phyloP scores from a whole-genome alignment of 2,888 invertebrate genomes.

The Xylota segnis region DNA sequence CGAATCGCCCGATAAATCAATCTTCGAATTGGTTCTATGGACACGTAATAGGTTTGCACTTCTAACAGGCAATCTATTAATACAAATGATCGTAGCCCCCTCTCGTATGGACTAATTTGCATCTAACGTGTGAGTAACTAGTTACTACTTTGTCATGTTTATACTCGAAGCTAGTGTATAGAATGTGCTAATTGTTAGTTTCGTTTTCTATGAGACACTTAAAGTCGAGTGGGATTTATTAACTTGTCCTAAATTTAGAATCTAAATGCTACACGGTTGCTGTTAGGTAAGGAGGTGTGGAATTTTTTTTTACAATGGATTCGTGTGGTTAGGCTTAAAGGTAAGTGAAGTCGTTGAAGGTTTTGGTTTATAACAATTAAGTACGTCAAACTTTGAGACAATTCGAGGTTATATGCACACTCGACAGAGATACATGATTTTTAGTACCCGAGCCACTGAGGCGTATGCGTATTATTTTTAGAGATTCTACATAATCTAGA shows the following conservation, averaged over 20 bases:
- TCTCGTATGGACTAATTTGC: constrained; percentile 25
- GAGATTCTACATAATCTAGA: no score
- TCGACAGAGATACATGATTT: no score
- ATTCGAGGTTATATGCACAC: no score
- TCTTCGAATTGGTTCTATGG: not conserved
- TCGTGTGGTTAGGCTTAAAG: no score
- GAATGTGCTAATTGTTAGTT: constrained; percentile 19
- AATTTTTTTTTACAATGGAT: not conserved
- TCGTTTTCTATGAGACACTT: constrained; percentile 3
- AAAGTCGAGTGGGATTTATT: constrained; percentile 4
- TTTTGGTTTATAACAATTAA: no score
- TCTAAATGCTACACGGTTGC: not conserved
- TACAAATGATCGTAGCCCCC: constrained; percentile 7
- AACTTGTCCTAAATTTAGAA: not conserved
- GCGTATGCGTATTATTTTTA: no score
- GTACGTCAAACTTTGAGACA: no score
- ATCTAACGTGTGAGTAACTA: constrained; percentile 12
- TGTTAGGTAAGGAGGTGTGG: not conserved
- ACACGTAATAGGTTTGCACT: not conserved
- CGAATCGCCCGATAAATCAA: constrained; percentile 8
- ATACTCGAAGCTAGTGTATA: not conserved
- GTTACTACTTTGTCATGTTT: not conserved
- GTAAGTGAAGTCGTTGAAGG: no score
- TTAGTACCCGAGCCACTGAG: no score
- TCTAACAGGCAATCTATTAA: constrained; percentile 8